A percentile compares a stretch with the other conserved stretches of the same genome.
Evolutionary conservation across 2,113 vertebrate species (phyloP).

Genomic region (Mugil cephalus): DNA sequence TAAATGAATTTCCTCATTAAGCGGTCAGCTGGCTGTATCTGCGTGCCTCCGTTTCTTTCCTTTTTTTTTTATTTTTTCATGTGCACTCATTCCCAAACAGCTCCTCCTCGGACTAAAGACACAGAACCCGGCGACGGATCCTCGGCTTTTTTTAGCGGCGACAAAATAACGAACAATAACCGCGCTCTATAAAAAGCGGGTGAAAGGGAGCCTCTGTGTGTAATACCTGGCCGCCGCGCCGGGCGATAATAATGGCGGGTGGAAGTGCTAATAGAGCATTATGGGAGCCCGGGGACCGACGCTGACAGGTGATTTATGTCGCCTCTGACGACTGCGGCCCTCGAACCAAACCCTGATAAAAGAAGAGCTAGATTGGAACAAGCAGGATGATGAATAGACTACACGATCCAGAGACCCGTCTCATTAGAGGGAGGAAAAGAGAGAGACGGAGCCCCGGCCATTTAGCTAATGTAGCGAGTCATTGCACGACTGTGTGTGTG

Average conservation of each 20-base stretch:
- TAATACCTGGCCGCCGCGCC: conserved; percentile 89
- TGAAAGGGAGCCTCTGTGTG: conserved; percentile 30
- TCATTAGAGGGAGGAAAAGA: conserved; percentile 89
- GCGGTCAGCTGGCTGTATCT: conserved; percentile 13
- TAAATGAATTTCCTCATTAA: conserved; percentile 21
- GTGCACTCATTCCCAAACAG: not conserved
- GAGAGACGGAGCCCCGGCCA: conserved; percentile 84
- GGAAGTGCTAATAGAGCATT: conserved; percentile 93
- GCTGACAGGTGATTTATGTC: conserved; percentile 95
- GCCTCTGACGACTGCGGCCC: conserved; percentile 93
- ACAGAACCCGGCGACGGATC: not conserved
- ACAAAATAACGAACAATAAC: conserved; percentile 48
- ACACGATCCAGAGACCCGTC: conserved; percentile 94
- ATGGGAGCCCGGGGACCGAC: conserved; percentile 87
- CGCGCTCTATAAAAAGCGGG: conserved; percentile 33
- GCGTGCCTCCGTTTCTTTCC: not conserved
- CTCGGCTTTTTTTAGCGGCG: conserved; percentile 12
- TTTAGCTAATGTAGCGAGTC: conserved; percentile 98
- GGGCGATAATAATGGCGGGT: conserved; percentile 89
- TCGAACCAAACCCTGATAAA: conserved; percentile 94
- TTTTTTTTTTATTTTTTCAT: too few relatives aligned
- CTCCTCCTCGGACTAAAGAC: not conserved
- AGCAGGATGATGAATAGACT: conserved; percentile 99
- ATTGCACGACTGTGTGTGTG: conserved; percentile 77
- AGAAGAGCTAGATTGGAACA: conserved; percentile 96